Percentiles rank a stretch among this genome's conserved stretches.
Evolutionary conservation across 2,888 invertebrate species (phyloP).

Genomic region (Trissolcus japonicus): DNA sequence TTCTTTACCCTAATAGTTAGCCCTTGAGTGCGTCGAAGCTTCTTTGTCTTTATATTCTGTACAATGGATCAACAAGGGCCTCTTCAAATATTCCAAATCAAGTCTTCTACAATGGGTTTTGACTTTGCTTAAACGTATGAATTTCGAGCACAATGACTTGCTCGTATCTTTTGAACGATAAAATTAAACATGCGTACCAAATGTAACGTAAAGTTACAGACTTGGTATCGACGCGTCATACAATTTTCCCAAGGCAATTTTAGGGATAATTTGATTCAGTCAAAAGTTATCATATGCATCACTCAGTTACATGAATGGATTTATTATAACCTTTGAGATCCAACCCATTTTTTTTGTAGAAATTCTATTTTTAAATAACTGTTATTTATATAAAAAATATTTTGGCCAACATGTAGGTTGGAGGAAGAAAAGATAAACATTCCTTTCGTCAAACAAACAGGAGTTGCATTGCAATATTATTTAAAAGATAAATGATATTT

Average conservation of each 20-base stretch:
- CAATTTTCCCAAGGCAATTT: neutral
- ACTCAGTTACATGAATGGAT: too few species aligned
- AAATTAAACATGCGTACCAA: constrained; percentile 26
- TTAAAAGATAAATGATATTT: too few species aligned
- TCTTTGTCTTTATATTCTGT: constrained; percentile 56
- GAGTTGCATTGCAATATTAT: too few species aligned
- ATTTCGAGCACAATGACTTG: constrained; percentile 35
- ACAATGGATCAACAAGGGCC: constrained; percentile 55
- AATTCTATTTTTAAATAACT: too few species aligned
- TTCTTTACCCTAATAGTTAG: constrained; percentile 40
- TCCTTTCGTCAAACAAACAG: too few species aligned
- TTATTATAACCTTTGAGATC: too few species aligned
- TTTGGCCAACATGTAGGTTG: too few species aligned
- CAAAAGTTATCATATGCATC: too few species aligned
- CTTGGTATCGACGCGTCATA: neutral
- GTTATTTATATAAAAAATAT: too few species aligned
- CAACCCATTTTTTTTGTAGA: too few species aligned
- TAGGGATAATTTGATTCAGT: too few species aligned
- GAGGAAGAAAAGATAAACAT: too few species aligned
- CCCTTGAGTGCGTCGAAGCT: constrained; percentile 43
- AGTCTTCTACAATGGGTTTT: constrained; percentile 43
- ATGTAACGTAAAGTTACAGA: neutral
- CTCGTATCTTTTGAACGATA: constrained; percentile 5
- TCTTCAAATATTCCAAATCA: constrained; percentile 56
- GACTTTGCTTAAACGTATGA: constrained; percentile 27